Evolutionary conservation across 2,113 vertebrate genomes (phyloP).

Genomic region (Felis chaus): DNA sequence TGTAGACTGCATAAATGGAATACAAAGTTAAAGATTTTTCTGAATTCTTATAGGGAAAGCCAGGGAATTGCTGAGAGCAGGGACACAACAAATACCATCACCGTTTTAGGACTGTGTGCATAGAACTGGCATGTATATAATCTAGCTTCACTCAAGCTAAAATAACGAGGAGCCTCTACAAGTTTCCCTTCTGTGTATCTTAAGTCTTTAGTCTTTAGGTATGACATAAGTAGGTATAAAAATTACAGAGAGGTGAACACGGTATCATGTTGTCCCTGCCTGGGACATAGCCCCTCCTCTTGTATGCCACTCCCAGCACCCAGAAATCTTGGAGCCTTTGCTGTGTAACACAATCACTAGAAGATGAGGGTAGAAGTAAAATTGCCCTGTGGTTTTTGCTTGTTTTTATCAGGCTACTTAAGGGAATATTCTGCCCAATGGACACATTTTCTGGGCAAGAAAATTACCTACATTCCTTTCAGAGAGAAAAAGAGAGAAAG

Average conservation of each 20-base stretch:
- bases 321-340: neutral
- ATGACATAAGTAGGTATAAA: neutral
- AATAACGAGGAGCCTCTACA: neutral
- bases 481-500: slow-evolving; percentile 34
- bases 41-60: neutral
- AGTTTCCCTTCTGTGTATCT: neutral
- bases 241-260: neutral
- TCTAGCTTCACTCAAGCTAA: neutral
- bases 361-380: neutral
- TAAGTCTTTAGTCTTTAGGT: neutral
- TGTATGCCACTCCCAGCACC: neutral
- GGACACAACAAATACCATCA: neutral
- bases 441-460: slow-evolving; percentile 43
- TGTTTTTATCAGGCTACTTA: slow-evolving; percentile 33
- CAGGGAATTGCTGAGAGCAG: neutral
- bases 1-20: neutral
- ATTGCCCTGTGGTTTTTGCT: neutral
- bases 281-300: neutral
- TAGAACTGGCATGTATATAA: neutral
- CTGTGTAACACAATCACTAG: neutral
- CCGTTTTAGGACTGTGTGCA: neutral
- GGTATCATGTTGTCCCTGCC: neutral
- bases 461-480: slow-evolving; percentile 68
- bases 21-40: neutral
- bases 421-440: slow-evolving; percentile 41